Evolutionary conservation across 2,113 vertebrate genomes (phyloP).

Genomic region (Marmota flaviventris): DNA sequence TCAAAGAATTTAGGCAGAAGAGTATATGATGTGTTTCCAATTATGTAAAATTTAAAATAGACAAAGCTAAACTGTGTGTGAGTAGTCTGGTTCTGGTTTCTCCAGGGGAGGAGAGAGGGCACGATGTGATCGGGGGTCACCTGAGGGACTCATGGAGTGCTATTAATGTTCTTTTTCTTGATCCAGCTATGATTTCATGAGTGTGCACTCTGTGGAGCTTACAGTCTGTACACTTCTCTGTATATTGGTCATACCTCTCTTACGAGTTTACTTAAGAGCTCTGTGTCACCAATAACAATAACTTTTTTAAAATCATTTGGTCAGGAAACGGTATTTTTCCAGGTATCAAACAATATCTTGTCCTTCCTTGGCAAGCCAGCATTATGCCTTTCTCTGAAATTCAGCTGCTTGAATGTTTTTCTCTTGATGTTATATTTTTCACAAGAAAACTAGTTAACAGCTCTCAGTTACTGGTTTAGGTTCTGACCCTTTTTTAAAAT

Average conservation of each 20-base stretch:
- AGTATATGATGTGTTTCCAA: not conserved
- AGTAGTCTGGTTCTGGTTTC: not conserved
- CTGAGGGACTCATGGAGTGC: not conserved
- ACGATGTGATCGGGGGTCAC: not conserved
- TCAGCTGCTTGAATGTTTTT: not conserved
- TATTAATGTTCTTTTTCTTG: not conserved
- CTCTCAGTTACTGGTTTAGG: not conserved
- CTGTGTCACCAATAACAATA: not conserved
- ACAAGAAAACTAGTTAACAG: not conserved
- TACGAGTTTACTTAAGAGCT: not conserved
- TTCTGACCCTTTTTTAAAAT: not conserved
- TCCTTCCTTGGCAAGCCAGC: slow-evolving; percentile 29
- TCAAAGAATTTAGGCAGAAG: not conserved
- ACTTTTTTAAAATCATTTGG: not conserved
- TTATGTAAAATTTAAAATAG: not conserved
- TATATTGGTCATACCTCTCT: not conserved
- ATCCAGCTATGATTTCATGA: not conserved
- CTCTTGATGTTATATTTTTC: not conserved
- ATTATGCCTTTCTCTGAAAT: not conserved
- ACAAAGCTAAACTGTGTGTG: not conserved
- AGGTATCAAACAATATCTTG: not conserved
- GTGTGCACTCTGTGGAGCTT: not conserved
- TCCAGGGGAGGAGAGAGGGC: not conserved
- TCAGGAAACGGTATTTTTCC: not conserved
- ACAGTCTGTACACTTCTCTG: not conserved